These are phyloP conservation scores for Yponomeuta sedellus DNA, from an alignment of 2,888 invertebrate species.

Conservation along the genomic window DNA sequence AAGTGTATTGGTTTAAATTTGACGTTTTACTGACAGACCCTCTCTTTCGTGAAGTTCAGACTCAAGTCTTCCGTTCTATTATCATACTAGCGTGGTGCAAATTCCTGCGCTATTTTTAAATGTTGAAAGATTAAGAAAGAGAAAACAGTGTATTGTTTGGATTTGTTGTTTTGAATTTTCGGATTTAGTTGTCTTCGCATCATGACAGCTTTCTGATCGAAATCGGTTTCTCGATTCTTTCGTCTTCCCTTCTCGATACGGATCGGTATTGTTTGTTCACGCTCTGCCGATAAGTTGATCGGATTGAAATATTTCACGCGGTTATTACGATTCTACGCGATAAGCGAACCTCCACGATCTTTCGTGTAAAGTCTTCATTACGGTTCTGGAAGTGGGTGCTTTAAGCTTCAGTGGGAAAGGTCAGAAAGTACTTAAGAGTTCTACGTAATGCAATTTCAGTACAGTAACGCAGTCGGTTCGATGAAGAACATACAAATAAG, in stretches of 20 bases:
- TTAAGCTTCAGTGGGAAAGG: not conserved
- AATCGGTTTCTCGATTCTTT: constrained; percentile 63
- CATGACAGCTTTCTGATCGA: constrained; percentile 32
- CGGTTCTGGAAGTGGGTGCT: constrained; percentile 34
- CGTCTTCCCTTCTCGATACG: constrained; percentile 33
- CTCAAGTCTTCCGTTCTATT: no score
- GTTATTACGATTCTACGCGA: constrained; percentile 65
- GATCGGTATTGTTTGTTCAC: constrained; percentile 52
- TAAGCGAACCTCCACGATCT: constrained; percentile 45
- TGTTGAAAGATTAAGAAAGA: no score
- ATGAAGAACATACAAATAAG: no score
- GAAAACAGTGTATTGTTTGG: not conserved
- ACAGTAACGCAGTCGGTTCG: no score
- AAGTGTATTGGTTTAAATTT: no score
- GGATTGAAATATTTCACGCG: constrained; percentile 67
- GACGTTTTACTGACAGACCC: no score
- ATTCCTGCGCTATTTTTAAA: no score
- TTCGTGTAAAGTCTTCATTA: constrained; percentile 44
- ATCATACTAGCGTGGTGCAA: no score
- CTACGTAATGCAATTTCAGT: no score
- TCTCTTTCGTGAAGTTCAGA: no score
- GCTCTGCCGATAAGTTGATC: constrained; percentile 57
- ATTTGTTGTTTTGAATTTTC: not conserved
- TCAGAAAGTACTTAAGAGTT: no score
- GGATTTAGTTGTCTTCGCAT: constrained; percentile 11